These are phyloP conservation scores for Dunckerocampus dactyliophorus DNA, from an alignment of 2,113 vertebrate species.

Conservation along the genomic window DNA sequence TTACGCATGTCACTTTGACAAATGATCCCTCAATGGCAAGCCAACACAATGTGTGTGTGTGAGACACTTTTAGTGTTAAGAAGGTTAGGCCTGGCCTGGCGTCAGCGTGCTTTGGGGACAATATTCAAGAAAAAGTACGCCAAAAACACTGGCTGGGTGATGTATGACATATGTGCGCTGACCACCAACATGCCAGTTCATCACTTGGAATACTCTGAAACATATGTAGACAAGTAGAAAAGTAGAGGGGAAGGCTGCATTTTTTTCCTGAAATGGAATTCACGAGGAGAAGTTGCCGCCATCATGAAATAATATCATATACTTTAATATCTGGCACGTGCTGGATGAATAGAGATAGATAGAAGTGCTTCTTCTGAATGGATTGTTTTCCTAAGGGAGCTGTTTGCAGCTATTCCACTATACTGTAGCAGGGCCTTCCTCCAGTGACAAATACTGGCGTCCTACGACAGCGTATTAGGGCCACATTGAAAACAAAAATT, in stretches of 20 bases:
- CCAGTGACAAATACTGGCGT: no score
- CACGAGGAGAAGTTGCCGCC: neutral
- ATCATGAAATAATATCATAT: neutral
- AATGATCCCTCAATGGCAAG: conserved; percentile 23
- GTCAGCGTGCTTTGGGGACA: neutral
- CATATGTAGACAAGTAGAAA: neutral
- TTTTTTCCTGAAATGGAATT: neutral
- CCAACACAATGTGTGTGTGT: conserved; percentile 8
- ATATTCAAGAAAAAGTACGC: conserved; percentile 2
- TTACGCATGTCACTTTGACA: conserved; percentile 16
- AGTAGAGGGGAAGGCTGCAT: neutral
- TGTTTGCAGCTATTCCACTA: no score
- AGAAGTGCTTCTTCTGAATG: neutral
- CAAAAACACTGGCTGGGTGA: neutral
- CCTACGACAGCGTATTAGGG: no score
- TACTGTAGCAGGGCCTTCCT: no score
- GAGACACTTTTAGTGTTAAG: conserved; percentile 11
- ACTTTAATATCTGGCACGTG: neutral
- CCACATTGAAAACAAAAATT: no score
- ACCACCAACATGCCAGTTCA: neutral
- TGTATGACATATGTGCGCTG: neutral
- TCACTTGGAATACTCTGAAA: neutral
- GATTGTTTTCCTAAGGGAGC: no score
- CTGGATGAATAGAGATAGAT: neutral
- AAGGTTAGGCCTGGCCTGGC: neutral